Evolutionary conservation across 2,888 invertebrate genomes (phyloP).

Genomic region (Platycheirus albimanus): DNA sequence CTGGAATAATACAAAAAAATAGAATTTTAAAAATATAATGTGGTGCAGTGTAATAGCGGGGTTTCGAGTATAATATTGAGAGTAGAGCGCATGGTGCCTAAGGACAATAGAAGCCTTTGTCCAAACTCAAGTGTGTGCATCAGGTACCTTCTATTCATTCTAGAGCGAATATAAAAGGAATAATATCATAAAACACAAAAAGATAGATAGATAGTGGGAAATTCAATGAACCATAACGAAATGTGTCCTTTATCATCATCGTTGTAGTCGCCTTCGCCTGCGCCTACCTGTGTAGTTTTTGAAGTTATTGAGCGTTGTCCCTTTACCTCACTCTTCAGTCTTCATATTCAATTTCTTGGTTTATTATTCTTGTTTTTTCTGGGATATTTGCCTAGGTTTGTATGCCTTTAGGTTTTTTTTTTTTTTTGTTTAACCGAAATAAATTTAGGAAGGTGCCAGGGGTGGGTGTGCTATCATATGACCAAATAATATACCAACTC

Average conservation of each 20-base stretch:
- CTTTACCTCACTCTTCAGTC: slow-evolving; percentile 3
- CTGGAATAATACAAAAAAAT: slow-evolving; percentile 27
- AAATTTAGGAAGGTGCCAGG: slow-evolving; percentile 39
- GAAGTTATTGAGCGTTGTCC: slow-evolving; percentile 30
- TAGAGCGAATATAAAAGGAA: slow-evolving; percentile 58
- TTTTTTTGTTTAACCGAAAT: slow-evolving; percentile 43
- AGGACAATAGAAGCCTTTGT: slow-evolving; percentile 67
- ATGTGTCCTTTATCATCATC: slow-evolving; percentile 68
- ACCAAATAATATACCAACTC: slow-evolving; percentile 33
- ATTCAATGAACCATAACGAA: slow-evolving; percentile 74
- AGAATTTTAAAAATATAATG: slow-evolving; percentile 45
- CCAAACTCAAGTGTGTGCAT: slow-evolving; percentile 71
- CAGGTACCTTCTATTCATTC: slow-evolving; percentile 69
- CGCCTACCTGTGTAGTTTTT: slow-evolving; percentile 60
- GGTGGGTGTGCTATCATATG: slow-evolving; percentile 63
- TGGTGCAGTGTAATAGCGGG: slow-evolving; percentile 24
- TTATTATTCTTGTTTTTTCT: slow-evolving; percentile 11
- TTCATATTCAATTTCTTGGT: slow-evolving; percentile 5
- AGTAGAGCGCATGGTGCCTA: slow-evolving; percentile 63
- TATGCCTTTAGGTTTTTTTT: slow-evolving; percentile 1
- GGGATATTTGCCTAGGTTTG: slow-evolving; percentile 15
- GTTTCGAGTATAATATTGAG: slow-evolving; percentile 33
- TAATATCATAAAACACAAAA: slow-evolving; percentile 71
- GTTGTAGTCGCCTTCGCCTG: slow-evolving; percentile 54
- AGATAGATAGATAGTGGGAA: slow-evolving; percentile 68